Evolutionary conservation across 2,888 invertebrate species (phyloP), one percentile per base, ranked within the genome.

Genomic region (Megalurothrips usitatus): DNA sequence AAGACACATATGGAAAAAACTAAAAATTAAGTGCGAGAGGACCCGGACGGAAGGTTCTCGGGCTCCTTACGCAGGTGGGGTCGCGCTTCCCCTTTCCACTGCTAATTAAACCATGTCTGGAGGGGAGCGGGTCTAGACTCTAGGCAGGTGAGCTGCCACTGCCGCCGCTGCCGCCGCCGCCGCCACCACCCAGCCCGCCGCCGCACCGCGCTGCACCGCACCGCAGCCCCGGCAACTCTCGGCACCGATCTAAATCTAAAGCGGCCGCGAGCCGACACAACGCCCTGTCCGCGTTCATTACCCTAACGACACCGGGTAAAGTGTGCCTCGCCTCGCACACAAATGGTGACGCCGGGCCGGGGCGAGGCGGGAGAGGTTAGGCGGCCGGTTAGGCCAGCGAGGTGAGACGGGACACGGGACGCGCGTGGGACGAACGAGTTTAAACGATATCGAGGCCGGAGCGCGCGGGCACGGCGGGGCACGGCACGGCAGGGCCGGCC

Each of bases 251-350:
- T 52, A 19, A 52, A 52, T 52, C 52, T 9, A 52, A 52, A 43
- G 34, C 34, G 58, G 58, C 58, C 14, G 58, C 58, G 6, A 14
- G 19, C 17, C 58, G 14, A 58, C 58, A 19, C 23, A 23, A 11
- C 23, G 68, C 68, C 68, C 23, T 68, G 68, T 23, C 23, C 23
- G 68, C 23, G 23, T 68, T 68, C 68, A 68, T 68, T 68, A 68
- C 68, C 68, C 68, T 68, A 68, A 68, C 68, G 68, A 68, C 68
- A 68, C 68, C 34, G 34, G 34, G 34, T 43, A 43, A 43, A 43
- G 34, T 43, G 34, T 23, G 68, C 68, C n/a, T 19, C 63, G 63
- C 52, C 14, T 52, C 34, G 34, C 34, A 43, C 34, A 43, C 34
- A 43, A 43, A 43, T 43, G 34, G 34, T 43, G 34, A 43, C 34